Evolutionary conservation across 2,888 invertebrate genomes (phyloP).

Genomic region (Saturnia pavonia): DNA sequence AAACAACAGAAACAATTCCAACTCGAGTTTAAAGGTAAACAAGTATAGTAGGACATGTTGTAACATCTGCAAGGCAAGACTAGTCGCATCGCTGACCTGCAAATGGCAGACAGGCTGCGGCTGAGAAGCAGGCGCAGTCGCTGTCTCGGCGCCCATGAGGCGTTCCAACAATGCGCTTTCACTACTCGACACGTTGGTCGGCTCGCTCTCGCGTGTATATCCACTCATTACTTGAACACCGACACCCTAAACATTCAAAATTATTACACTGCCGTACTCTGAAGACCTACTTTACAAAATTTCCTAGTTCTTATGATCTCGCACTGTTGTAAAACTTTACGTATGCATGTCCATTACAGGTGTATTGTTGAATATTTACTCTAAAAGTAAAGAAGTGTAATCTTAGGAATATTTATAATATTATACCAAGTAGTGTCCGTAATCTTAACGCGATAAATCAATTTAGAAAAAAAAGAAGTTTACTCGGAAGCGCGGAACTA

Average conservation of each 20-base stretch:
- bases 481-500: too few species aligned
- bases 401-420: too few species aligned
- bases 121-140: conserved; percentile 44
- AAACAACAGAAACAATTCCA: neutral
- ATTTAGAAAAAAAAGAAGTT: too few species aligned
- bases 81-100: conserved; percentile 50
- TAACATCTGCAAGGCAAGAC: conserved; percentile 8
- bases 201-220: conserved; percentile 64
- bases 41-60: neutral
- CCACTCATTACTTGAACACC: conserved; percentile 66
- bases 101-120: conserved; percentile 69
- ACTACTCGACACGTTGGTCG: conserved; percentile 72
- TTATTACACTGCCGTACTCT: neutral
- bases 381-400: too few species aligned
- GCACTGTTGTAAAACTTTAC: too few species aligned
- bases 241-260: conserved; percentile 38
- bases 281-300: neutral
- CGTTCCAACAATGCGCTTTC: conserved; percentile 72
- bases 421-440: too few species aligned
- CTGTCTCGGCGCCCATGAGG: conserved; percentile 62
- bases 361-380: too few species aligned
- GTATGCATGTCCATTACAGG: too few species aligned
- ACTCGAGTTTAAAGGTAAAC: neutral
- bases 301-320: neutral
- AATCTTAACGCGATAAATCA: too few species aligned